Base-by-base conservation (phyloP, 2,113 vertebrate genomes). In the Ciconia maguari region DNA sequence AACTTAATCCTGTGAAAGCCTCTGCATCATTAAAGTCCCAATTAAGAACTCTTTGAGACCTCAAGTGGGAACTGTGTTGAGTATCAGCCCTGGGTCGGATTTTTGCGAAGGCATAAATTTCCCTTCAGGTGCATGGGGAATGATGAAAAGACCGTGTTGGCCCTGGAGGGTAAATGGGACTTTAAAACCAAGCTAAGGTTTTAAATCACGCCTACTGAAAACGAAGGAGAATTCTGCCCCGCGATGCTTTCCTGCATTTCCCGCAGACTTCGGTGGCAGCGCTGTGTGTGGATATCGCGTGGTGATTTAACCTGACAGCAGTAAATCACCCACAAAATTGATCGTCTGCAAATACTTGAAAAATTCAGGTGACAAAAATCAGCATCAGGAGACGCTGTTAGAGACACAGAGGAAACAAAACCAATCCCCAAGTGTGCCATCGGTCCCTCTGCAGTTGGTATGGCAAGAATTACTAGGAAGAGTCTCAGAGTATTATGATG, bases 391-490 rank as follows among this genome's bases (percentile, higher is more conserved):
- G 80, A 75, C 19, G 78, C 69, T 66, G 64, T 3, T 54, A 65
- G 60, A 76, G 42, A 60, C 66, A n/a, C 34, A 7, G 36, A 77
- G 54, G 27, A 72, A 79, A 64, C 54, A 21, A 58, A 81, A 6
- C 48, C 61, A 46, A 57, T 1, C 7, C 48, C 48, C 6, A 1
- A 14, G 16, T 0, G 34, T 2, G 19, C 30, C 55, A 17, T 0
- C 0, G 4, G 52, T 17, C 8, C 18, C 16, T 29, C 8, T 11
- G 5, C 0, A 1, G 25, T 27, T 8, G 32, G n/a, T 6, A 38
- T 0, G 6, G 81, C 0, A 8, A 64, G 69, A 89, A 75, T 34
- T 46, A 57, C 89, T 7, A 20, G 13, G 32, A 80, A 55, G n/a
- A 61, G n/a, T 16, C 36, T 79, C 49, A 1, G 1, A 69, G n/a